phyloP scores from a whole-genome alignment of 2,797 vertebrate species.

The Leptoclinus maculatus region DNA sequence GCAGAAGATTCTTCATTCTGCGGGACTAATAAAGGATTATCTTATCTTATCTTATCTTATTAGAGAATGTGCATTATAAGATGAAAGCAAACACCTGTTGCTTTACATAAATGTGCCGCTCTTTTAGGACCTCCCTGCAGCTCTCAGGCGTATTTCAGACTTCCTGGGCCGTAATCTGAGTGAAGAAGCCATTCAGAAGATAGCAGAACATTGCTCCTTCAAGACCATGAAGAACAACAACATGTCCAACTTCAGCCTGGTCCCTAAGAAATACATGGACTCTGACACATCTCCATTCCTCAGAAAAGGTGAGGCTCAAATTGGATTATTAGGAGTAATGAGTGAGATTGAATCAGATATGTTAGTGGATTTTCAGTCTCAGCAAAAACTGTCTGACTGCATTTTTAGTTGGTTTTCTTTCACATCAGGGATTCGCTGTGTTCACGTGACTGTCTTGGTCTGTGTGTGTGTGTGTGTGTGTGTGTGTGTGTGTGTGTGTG shows the following conservation, averaged over 20 bases:
- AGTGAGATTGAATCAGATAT: background rate
- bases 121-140: constrained; percentile 82
- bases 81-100: background rate
- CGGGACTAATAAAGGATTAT: too few relatives aligned
- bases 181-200: constrained; percentile 75
- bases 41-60: too few relatives aligned
- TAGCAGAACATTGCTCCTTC: constrained; percentile 83
- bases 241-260: constrained; percentile 89
- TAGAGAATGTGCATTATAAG: background rate
- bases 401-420: constrained; percentile 4
- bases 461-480: constrained; percentile 3
- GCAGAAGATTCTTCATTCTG: too few relatives aligned
- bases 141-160: constrained; percentile 68
- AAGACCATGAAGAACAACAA: constrained; percentile 84
- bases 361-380: background rate
- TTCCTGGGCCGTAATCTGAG: constrained; percentile 84
- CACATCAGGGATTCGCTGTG: background rate
- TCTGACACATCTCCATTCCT: constrained; percentile 81
- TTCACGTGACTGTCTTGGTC: constrained; percentile 24
- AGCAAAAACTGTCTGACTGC: background rate
- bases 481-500: constrained; percentile 20
- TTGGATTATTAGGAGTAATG: background rate
- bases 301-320: constrained; percentile 85
- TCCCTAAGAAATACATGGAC: constrained; percentile 84
- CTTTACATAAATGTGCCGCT: background rate